These are phyloP conservation scores for Myrmecobius fasciatus DNA, from an alignment of 2,113 vertebrate species.

Conservation along the genomic window DNA sequence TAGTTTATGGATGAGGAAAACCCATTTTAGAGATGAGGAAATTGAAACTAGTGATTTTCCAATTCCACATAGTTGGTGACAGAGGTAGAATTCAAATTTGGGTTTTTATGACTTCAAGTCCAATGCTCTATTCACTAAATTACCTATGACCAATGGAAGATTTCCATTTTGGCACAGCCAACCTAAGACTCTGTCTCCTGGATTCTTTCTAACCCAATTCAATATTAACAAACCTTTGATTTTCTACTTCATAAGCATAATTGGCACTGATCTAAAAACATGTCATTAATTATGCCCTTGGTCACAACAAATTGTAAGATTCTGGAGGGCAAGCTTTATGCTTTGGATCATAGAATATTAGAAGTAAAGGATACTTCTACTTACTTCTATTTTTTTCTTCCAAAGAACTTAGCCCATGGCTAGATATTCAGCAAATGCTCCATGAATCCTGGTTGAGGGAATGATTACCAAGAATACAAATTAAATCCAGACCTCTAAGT, in stretches of 20 bases:
- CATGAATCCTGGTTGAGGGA: not conserved
- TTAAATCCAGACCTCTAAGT: not conserved
- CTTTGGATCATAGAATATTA: not conserved
- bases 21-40: not conserved
- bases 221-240: not conserved
- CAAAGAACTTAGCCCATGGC: not conserved
- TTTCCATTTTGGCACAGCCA: not conserved
- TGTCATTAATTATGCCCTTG: not conserved
- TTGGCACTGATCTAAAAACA: not conserved
- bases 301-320: not conserved
- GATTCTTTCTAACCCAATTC: not conserved
- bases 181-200: not conserved
- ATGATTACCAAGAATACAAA: not conserved
- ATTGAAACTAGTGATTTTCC: not conserved
- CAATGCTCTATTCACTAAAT: not conserved
- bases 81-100: not conserved
- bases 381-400: not conserved
- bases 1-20: not conserved
- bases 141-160: not conserved
- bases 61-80: not conserved
- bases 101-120: not conserved
- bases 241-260: not conserved
- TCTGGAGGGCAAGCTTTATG: not conserved
- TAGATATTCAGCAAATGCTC: not conserved
- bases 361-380: not conserved